Evolutionary conservation across 2,888 invertebrate species (phyloP).

Genomic region (Sturmia bella): DNA sequence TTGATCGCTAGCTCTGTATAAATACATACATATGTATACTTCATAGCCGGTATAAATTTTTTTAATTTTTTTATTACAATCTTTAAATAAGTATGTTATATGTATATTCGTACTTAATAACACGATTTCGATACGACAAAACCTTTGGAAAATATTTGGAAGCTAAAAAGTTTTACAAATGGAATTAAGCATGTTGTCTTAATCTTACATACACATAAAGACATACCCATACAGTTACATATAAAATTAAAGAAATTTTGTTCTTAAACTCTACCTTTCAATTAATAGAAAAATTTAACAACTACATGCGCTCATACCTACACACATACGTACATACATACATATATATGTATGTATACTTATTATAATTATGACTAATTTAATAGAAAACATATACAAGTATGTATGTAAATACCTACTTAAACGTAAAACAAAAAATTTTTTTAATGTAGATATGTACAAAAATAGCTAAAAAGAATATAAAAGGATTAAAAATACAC

Average conservation of each 20-base stretch:
- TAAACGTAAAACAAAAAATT: slow-evolving; percentile 44
- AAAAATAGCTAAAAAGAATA: no score
- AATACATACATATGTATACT: no score
- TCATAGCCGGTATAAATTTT: no score
- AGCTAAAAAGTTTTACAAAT: slow-evolving; percentile 67
- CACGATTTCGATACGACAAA: slow-evolving; percentile 71
- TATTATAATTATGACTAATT: slow-evolving; percentile 51
- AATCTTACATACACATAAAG: not conserved
- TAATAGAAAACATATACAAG: slow-evolving; percentile 36
- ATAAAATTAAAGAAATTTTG: not conserved
- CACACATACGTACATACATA: no score
- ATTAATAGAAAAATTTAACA: no score
- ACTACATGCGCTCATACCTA: no score
- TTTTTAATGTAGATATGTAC: not conserved
- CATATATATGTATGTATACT: slow-evolving; percentile 6
- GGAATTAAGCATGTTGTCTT: slow-evolving; percentile 43
- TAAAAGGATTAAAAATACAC: slow-evolving; percentile 83
- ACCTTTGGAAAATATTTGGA: slow-evolving; percentile 51
- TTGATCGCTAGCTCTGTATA: no score
- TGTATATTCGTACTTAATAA: slow-evolving; percentile 73
- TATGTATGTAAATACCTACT: slow-evolving; percentile 33
- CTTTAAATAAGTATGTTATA: slow-evolving; percentile 39
- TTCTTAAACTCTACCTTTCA: slow-evolving; percentile 7
- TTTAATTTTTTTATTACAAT: no score
- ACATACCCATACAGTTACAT: no score